These are phyloP conservation scores for Capromys pilorides DNA, from an alignment of 2,797 vertebrate species.

Conservation along the genomic window DNA sequence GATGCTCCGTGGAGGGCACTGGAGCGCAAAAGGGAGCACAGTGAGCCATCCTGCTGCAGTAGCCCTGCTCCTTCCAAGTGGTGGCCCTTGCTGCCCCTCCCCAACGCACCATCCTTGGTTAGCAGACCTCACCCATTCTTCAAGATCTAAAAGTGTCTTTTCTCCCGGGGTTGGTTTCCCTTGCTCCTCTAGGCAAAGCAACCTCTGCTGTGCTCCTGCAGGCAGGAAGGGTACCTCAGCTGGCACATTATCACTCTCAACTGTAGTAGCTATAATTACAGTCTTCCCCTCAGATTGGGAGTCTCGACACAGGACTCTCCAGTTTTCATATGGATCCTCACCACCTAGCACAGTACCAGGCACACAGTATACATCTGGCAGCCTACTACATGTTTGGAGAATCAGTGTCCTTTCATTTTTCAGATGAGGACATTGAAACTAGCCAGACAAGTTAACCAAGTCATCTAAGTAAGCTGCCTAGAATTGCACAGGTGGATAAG, in stretches of 20 bases:
- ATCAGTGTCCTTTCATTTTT: constrained; percentile 48
- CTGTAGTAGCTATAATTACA: background rate
- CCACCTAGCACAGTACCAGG: background rate
- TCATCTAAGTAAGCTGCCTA: background rate
- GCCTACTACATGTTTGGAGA: background rate
- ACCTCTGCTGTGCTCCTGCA: background rate
- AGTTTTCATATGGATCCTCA: background rate
- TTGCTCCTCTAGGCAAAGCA: background rate
- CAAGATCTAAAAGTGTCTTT: background rate
- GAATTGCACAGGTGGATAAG: background rate
- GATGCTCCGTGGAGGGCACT: background rate
- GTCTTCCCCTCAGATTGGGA: background rate
- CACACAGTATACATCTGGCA: background rate
- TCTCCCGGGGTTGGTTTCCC: background rate
- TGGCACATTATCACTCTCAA: background rate
- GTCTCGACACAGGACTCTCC: background rate
- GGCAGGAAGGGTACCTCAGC: background rate
- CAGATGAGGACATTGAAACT: constrained; percentile 11
- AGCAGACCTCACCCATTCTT: constrained; percentile 1
- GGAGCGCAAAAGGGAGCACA: background rate
- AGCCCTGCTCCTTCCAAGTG: background rate
- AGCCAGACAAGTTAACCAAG: constrained; percentile 5
- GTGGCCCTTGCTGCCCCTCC: background rate
- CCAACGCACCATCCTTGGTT: background rate
- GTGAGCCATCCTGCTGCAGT: background rate